Evolutionary conservation across 1,140 invertebrate species (phyloP).

Genomic region (Pseudachorutes palmiensis): DNA sequence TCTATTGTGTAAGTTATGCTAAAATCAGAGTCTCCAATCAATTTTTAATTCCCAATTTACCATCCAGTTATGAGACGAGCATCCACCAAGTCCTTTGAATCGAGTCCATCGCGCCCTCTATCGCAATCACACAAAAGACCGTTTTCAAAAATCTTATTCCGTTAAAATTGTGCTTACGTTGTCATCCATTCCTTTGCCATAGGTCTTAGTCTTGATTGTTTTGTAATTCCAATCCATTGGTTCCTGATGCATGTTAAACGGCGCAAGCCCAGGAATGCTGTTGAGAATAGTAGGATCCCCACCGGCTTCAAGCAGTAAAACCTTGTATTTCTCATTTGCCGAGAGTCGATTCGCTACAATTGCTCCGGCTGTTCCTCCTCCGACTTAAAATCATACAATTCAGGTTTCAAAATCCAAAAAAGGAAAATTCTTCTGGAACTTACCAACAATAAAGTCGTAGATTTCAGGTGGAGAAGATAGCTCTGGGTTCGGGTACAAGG

Average conservation of each 20-base stretch:
- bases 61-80: conserved; percentile 5
- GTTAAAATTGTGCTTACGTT: conserved; percentile 8
- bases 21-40: no score
- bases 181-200: not conserved
- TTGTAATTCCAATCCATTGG: conserved; percentile 24
- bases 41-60: not conserved
- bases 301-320: conserved; percentile 24
- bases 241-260: conserved; percentile 13
- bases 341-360: conserved; percentile 26
- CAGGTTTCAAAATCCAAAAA: conserved; percentile 1
- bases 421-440: not conserved
- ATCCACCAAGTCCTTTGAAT: not conserved
- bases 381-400: conserved; percentile 10
- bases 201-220: conserved; percentile 13
- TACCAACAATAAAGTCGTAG: conserved; percentile 5
- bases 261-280: conserved; percentile 11
- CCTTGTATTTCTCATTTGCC: not conserved
- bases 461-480: not conserved
- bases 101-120: not conserved
- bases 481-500: not conserved
- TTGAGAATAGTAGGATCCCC: conserved; percentile 15
- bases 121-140: not conserved
- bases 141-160: not conserved
- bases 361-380: conserved; percentile 18
- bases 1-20: not conserved